These are phyloP conservation scores for Mythimna pallens DNA, from an alignment of 2,888 invertebrate genomes.

Conservation along the genomic window DNA sequence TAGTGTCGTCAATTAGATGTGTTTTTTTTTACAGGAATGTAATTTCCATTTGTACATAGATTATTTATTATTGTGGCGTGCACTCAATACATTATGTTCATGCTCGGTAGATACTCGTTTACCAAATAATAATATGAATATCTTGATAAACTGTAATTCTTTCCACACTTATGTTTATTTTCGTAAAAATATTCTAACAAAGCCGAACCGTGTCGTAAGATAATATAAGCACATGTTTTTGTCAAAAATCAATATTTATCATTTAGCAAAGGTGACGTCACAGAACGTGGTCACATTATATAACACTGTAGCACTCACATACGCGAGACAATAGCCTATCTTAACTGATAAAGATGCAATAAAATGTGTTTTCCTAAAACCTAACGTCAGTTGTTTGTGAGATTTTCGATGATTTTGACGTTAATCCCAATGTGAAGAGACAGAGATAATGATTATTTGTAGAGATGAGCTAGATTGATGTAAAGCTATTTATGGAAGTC, in stretches of 20 bases:
- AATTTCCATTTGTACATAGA: too few species aligned
- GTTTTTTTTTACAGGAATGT: too few species aligned
- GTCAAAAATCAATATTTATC: conserved; percentile 48
- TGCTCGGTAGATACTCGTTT: background rate
- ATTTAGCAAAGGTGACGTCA: conserved; percentile 41
- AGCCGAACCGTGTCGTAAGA: conserved; percentile 10
- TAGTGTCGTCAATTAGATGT: too few species aligned
- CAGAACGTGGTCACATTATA: conserved; percentile 35
- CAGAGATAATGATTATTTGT: background rate
- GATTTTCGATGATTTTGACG: conserved; percentile 7
- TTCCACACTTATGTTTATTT: background rate
- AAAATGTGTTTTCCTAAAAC: conserved; percentile 16
- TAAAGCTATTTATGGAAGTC: background rate
- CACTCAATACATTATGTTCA: too few species aligned
- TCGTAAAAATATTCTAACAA: background rate
- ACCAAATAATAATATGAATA: too few species aligned
- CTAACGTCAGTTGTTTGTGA: conserved; percentile 48
- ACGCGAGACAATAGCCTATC: conserved; percentile 30
- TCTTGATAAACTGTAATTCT: background rate
- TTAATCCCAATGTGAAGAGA: conserved; percentile 1
- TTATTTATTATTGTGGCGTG: too few species aligned
- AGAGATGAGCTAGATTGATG: background rate
- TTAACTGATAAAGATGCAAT: conserved; percentile 54
- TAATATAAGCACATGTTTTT: conserved; percentile 31
- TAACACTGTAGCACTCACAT: conserved; percentile 31